Conservation (phyloP, 2,797 vertebrate genomes). For the Falco concolor region DNA sequence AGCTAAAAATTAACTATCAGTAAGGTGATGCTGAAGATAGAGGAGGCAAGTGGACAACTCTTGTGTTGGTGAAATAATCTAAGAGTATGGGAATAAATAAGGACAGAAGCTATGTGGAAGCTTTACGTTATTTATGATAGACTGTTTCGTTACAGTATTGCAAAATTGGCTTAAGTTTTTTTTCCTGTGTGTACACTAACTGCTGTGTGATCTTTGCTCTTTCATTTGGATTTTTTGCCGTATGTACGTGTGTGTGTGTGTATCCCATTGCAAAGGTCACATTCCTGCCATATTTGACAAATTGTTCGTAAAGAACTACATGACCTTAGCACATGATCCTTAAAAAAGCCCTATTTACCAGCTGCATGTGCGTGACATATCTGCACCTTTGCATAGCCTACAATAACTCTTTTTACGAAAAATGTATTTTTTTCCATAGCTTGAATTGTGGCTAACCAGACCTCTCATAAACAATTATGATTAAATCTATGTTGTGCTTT, state of each 20-base stretch:
- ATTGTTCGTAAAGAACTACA: background rate
- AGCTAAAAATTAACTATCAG: background rate
- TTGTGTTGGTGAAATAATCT: background rate
- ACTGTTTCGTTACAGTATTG: background rate
- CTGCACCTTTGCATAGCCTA: background rate
- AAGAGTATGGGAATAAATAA: background rate
- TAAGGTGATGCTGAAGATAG: background rate
- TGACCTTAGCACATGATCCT: background rate
- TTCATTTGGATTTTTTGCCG: background rate
- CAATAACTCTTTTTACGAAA: background rate
- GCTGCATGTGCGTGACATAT: background rate
- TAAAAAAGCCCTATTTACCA: background rate
- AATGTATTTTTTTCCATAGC: rapidly evolving
- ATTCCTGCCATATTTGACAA: background rate
- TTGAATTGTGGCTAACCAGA: background rate
- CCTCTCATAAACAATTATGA: rapidly evolving
- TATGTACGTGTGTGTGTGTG: background rate
- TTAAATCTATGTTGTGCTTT: background rate
- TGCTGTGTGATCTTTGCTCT: background rate
- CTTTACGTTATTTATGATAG: background rate
- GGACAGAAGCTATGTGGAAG: background rate
- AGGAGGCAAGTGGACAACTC: background rate
- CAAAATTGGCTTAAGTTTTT: background rate
- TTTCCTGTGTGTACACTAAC: background rate
- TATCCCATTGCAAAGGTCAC: background rate